Base-by-base conservation (phyloP, 2,113 vertebrate species). In the Ochotona princeps region DNA sequence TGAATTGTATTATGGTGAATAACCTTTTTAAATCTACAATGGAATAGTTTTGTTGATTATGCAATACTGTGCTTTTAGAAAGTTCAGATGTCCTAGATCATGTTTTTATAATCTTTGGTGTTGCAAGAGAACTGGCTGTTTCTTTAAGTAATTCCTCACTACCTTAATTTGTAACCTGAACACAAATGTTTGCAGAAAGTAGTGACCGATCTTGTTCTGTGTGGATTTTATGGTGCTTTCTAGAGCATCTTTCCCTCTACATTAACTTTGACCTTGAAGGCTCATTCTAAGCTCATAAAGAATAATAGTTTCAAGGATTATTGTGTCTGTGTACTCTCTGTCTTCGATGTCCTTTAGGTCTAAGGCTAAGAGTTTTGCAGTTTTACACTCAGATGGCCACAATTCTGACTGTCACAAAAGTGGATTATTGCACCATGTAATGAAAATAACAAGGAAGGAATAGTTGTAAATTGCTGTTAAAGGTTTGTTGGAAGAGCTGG, bases 181-280 rank as follows among this genome's bases (percentile, higher is more conserved):
- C 5, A 67, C 83, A 89, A 85, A 75, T n/a, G 81, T 47, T 78
- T 66, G 3, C 32, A 81, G 7, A 18, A 61, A 84, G 89, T 7
- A 69, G 80, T 1, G 20, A 57, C 44, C 14, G 38, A 1, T 85
- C 38, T 67, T 69, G 17, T 67, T 18, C 21, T 26, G 3, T 47
- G 17, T 57, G 51, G 72, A 44, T n/a, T 70, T 81, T 35, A 13
- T 54, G 30, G 26, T 63, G 17, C 49, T 73, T 7, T 73, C 44
- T 70, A 61, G 0, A 74, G 60, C 26, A 63, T 47, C n/a, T 85
- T 80, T 86, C 38, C 28, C 67, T 90, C 38, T 67, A 73, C 66
- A 61, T 74, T 51, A 87, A 92, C 74, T 92, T 12, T 90, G 51
- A n/a, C 23, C 70, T 89, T 65, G 51, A 90, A 82, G 81, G 32